Conservation (phyloP, 2,113 vertebrate species). For the Amphilophus citrinellus region DNA sequence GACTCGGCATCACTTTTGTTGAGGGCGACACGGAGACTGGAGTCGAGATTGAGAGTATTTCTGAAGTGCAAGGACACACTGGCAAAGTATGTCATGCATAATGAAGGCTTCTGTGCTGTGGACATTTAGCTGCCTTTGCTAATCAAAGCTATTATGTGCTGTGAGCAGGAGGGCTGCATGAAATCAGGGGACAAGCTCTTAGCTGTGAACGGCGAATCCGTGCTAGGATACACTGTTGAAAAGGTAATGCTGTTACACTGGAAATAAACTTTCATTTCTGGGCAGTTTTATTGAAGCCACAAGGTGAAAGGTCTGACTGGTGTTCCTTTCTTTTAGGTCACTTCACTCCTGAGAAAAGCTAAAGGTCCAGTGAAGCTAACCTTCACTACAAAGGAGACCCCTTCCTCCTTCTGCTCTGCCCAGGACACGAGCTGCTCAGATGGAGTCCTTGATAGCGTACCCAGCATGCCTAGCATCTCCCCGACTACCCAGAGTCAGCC, state of each 20-base stretch:
- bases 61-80: slow-evolving; percentile 82
- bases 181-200: slow-evolving; percentile 87
- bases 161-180: slow-evolving; percentile 85
- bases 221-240: slow-evolving; percentile 85
- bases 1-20: slow-evolving; percentile 86
- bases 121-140: background rate
- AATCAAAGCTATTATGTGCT: background rate
- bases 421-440: slow-evolving; percentile 60
- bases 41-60: slow-evolving; percentile 85
- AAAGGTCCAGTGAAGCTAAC: slow-evolving; percentile 84
- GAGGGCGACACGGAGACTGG: slow-evolving; percentile 85
- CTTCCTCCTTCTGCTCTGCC: slow-evolving; percentile 18
- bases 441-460: slow-evolving; percentile 34
- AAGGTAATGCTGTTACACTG: slow-evolving; percentile 79
- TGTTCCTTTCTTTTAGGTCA: slow-evolving; percentile 79
- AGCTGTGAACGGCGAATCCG: slow-evolving; percentile 88
- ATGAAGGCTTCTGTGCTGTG: background rate
- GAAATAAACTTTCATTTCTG: background rate
- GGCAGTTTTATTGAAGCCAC: background rate
- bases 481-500: slow-evolving; percentile 62
- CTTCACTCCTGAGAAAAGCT: slow-evolving; percentile 83
- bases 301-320: background rate
- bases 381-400: slow-evolving; percentile 74
- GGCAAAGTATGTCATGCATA: slow-evolving; percentile 76
- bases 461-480: slow-evolving; percentile 42